Base-by-base conservation (phyloP, 2,797 vertebrate species). In the Pterois miles region DNA sequence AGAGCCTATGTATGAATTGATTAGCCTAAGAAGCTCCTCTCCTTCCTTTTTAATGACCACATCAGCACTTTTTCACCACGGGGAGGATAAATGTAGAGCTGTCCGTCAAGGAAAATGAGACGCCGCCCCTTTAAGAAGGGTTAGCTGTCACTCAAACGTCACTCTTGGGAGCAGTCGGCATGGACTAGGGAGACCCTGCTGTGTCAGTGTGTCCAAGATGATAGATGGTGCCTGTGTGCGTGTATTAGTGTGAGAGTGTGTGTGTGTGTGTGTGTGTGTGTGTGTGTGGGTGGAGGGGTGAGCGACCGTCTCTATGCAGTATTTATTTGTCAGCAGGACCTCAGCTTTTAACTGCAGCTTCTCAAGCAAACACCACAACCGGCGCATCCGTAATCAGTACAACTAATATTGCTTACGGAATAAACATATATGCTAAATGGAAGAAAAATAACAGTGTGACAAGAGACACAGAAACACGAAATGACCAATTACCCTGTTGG, bases 1-100 rank as follows among this genome's bases (percentile, higher is more conserved):
- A 86, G 81, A 84, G 87, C 84, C 86, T 81, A 70, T 89, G 92
- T 92, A 92, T 95, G 91, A 94, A 95, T 94, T 95, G 93, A 95
- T 95, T 94, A 94, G 91, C 82, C 80, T 90, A 92, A 88, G 91
- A 93, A 93, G 89, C 89, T 92, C 84, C 88, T 88, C 86, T 88
- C 78, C 82, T 90, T 91, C 88, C 83, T 38, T 86, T 91, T 89
- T 94, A 94, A 95, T 90, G 93, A 93, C 93, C 88, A 89, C 91
- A 91, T 96, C 94, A 95, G 95, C 95, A 93, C 86, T 93, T 94
- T 93, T 89, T 87, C 80, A 82, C 85, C 79, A 71, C 68, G 2
- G 85, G 83, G 74, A 82, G 89, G 89, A 93, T 92, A 92, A 92
- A 92, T 86, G 89, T 67, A 65, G 87, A 89, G 68, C 82, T 93